Base-by-base conservation (phyloP, 2,888 invertebrate species). In the Eupithecia subumbrata region DNA sequence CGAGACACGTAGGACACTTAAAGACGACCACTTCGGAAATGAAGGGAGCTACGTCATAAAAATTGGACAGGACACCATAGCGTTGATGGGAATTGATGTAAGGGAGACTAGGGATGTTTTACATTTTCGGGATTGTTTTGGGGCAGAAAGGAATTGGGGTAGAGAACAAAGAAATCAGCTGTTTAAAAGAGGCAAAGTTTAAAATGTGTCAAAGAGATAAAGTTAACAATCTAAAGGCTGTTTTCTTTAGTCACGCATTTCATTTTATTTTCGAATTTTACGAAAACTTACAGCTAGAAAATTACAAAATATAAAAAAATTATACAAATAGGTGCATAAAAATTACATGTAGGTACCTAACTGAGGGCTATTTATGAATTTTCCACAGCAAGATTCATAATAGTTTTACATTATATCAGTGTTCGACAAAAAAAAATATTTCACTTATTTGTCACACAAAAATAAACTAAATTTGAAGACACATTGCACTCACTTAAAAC, bases 21-120 rank as follows among this genome's bases (percentile, higher is more conserved):
- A 92, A 92, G 91, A 90, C 90, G 88, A 90, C 87, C 90, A 91
- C 91, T 90, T 91, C 90, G 89, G 89, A 92, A 91, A 92, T 91
- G 92, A 92, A 94, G 94, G 94, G 94, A 93, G 91, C 89, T 92
- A 85, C 89, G 94, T 94, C 94, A 95, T 95, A 94, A 94, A 94
- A 94, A 93, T 93, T 90, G 93, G 92, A 90, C 90, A 87, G 89
- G 86, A 91, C 89, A 89, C 86, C 88, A 77, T 87, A 84, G 80
- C 81, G 79, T 84, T 80, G 88, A 89, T 88, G 82, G 78, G 84
- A 63, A 66, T 12, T 73, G 72, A 67, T 74, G 64, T 64, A 45
- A 52, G 66, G 69, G 72, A 60, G 25, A 30, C 18, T 69, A 40
- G 2, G 5, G 64, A 40, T 14, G 68, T 68, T 68, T 68, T 68